phyloP scores from a whole-genome alignment of 2,113 vertebrate genomes.

The Rhipidura dahli region DNA sequence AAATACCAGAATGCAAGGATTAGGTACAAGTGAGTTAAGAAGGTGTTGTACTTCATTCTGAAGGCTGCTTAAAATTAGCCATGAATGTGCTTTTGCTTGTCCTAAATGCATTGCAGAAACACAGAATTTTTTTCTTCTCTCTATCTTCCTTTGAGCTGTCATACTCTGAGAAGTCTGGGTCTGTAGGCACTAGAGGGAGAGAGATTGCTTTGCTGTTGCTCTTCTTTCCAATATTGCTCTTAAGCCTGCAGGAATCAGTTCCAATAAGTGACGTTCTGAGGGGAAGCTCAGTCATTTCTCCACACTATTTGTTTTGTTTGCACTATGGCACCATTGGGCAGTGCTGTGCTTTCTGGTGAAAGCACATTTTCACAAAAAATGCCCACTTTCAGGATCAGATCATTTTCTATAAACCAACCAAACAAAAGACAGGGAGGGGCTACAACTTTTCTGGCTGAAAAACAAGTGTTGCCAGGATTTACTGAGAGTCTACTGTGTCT shows the following conservation, averaged over 20 bases:
- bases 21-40: slow-evolving; percentile 28
- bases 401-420: background rate
- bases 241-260: slow-evolving; percentile 1
- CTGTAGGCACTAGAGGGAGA: background rate
- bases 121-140: background rate
- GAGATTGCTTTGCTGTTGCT: background rate
- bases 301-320: background rate
- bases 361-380: background rate
- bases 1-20: slow-evolving; percentile 39
- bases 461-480: background rate
- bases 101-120: slow-evolving; percentile 13
- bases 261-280: background rate
- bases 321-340: accelerated
- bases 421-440: background rate
- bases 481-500: background rate
- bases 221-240: background rate
- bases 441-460: background rate
- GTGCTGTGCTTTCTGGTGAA: background rate
- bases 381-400: background rate
- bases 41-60: slow-evolving; percentile 1
- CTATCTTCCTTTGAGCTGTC: background rate
- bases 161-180: background rate
- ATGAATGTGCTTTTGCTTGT: slow-evolving; percentile 21
- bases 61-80: slow-evolving; percentile 52
- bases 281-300: background rate